Base-by-base conservation (phyloP, 2,113 vertebrate genomes). In the Oncorhynchus mykiss region DNA sequence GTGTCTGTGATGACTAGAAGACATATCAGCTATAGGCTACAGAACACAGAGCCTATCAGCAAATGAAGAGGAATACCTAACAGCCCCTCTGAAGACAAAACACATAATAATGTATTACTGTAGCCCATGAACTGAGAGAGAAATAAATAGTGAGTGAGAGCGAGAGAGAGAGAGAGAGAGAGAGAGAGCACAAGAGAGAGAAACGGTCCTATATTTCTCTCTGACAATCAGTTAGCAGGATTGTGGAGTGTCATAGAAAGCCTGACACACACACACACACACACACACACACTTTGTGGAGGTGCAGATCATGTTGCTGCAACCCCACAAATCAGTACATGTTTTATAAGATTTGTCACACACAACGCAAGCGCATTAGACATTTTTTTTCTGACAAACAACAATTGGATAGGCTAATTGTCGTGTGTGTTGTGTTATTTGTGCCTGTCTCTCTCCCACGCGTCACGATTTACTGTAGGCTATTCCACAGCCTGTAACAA, bases 251-350 rank as follows among this genome's bases (percentile, higher is more conserved):
- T 70, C 18, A 48, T 49, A 24, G 34, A 70, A 45, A n/a, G 34
- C 12, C 68, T 22, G 20, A 18, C 39, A 20, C 68, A 48, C 29
- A n/a, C 9, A 14, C 31, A 25, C 24, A 25, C 24, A 13, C 2
- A 11, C 6, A 18, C 14, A 7, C 57, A 60, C 57, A 22, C 59
- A 0, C 14, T 65, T 59, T 39, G 34, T 71, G 82, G 84, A 81
- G 49, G 49, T 3, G 49, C 82, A 78, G 76, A 80, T 70, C 65
- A 54, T 72, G 59, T 66, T 74, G n/a, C 57, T 16, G 59, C n/a
- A 62, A 22, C 5, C n/a, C 5, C 7, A 62, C 59, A 62, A n/a
- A 62, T 24, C 9, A 11, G 6, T 16, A 8, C n/a, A 62, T 22
- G 59, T 62, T 22, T 62, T 22, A 5, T 18, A 62, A 24, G 59